Base-by-base conservation (phyloP, 2,113 vertebrate genomes). In the Sapajus apella region DNA sequence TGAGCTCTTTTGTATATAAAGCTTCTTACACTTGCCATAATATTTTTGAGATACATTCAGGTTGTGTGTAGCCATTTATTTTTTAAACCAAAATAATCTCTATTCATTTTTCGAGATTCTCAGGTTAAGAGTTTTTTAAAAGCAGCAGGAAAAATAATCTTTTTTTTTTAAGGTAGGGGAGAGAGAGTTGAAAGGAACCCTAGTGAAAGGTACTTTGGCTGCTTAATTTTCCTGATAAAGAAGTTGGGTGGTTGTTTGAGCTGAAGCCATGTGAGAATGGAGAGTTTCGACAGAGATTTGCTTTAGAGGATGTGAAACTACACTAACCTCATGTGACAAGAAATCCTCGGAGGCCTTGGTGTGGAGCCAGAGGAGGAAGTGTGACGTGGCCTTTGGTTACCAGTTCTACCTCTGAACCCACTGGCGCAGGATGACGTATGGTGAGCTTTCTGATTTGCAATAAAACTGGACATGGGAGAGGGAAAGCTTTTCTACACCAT, bases 251-350 rank as follows among this genome's bases (percentile, higher is more conserved):
- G 93, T 85, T 94, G 84, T 92, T 95, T 97, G 97, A 92, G 90
- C 90, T 23, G 40, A 56, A 96, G 97, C 95, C 96, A 96, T 76
- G 94, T 95, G 96, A 97, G 92, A 96, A 81, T 47, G 11, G 56
- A 94, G 91, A 98, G 98, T 98, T 98, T 98, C 97, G 88, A 97
- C 96, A 97, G 97, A 97, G 82, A 86, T 96, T 96, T 97, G 90
- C 96, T 88, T 80, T 91, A 97, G 90, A 96, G 98, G 97, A 98
- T 97, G 90, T 97, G 97, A 98, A 98, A 98, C 98, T 97, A 91
- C 96, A 94, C 55, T 92, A 90, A 92, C 90, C 93, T 96, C 97
- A 96, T 96, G 97, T 98, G 98, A 98, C 98, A 85, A 97, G 96
- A 95, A 92, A 95, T 85, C 93, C 96, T 98, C 0, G 2, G 77